Base-by-base conservation (phyloP, 2,888 invertebrate species). In the Patella ulyssiponensis region DNA sequence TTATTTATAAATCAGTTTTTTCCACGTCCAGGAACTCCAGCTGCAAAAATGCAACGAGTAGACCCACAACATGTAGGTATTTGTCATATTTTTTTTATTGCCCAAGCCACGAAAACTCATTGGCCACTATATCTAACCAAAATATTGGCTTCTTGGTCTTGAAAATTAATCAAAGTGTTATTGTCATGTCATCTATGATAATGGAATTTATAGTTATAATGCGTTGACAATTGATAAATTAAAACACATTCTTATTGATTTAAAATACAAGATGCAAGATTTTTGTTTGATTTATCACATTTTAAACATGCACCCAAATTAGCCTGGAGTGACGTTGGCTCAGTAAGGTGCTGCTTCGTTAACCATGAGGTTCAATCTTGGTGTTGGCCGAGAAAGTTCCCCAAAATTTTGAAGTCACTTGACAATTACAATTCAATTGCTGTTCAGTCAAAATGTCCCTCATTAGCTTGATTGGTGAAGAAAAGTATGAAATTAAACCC, bases 1-100 rank as follows among this genome's bases (percentile, higher is more conserved):
- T 93, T 99, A 9, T 99, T 98, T 92, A 99, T 99, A 88, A 99
- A 99, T 93, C 99, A 99, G 93, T 99, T 97, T 93, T 99, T 96
- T 88, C 97, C 99, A 0, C 92, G 99, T 20, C 97, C 98, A 0
- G 98, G 98, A 3, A 99, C 99, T 0, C 98, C 98, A 0, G 99
- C 99, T 11, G 98, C 98, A 0, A 94, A 95, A 82, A 95, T 99
- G 95, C 93, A 93, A 4, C 94, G 95, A 91, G 94, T 98, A 51
- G 96, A 97, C 0, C 93, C 96, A 0, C 95, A 96, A 90, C 94
- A 96, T 89, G 93, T 93, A 84, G 80, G 77, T 80, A 4, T 9
- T 11, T 33, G 14, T 44, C n/a, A 52, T n/a, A 14, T 12, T 11
- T 69, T 17, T 69, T 64, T 17, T 72, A 71, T 44, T 74, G 11